Evolutionary conservation across 53 echinoderm and acorn worm species (phyloP), one percentile per base, ranked within the genome.

Genomic region (Antedon mediterranea): DNA sequence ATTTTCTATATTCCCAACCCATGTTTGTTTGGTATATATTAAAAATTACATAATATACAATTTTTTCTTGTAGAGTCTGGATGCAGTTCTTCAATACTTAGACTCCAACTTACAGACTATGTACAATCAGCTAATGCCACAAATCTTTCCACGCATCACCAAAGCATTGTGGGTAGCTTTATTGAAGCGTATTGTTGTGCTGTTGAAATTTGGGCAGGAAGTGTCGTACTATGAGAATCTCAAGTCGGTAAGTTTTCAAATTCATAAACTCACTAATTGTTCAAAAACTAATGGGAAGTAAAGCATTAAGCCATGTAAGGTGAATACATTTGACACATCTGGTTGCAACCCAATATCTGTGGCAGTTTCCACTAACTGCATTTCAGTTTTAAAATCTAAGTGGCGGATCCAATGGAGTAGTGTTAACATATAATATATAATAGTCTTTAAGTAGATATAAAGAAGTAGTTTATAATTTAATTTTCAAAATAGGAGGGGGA

Each of bases 21-120:
- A 13, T 15, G 13, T 44, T 13, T 23, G 23, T 44, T 44, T 44
- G 57, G 13, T 15, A 15, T 23, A 44, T 28, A 72, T 7, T 72
- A 28, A 72, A 20, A 8, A 37, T 37, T 37, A 37, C 11, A 37
- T 37, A 37, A 4, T 37, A 6, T 37, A 6, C 23, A 18, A 8
- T 44, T 29, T 73, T 72, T 72, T 9, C 71, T 23, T 28, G 15
- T 78, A 95, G 97, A 83, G 83, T 32, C 79, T 95, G 43, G 97
- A 95, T 41, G 76, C 79, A 4, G 85, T 95, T 71, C 77, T 95
- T 82, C 84, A 76, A 18, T 95, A 95, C 83, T 85, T 95, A 34
- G 97, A 95, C 43, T 75, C 87, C 30, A 92, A 95, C 75, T 85
- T 95, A n/a, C 89, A 91, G 33, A 92, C 89, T 14, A 84, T 95